phyloP scores from a whole-genome alignment of 2,113 vertebrate genomes.

The Siniperca chuatsi region DNA sequence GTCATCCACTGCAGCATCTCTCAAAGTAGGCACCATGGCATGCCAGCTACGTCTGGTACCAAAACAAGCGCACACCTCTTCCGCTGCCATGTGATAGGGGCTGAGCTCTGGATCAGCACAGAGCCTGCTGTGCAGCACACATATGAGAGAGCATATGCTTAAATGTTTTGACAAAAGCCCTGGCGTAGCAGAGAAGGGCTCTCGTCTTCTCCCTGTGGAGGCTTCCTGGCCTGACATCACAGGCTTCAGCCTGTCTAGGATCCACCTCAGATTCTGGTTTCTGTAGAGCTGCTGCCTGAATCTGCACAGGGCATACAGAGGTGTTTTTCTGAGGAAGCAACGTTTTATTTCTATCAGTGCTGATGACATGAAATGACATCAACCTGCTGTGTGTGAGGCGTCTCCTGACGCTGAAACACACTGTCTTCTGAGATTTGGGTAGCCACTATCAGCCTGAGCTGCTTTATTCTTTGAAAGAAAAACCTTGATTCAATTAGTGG shows the following conservation, averaged over 20 bases:
- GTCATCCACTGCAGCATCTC: slow-evolving; percentile 1
- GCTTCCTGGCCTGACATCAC: slow-evolving; percentile 13
- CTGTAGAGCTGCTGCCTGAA: slow-evolving; percentile 10
- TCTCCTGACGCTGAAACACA: background rate
- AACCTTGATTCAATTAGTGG: slow-evolving; percentile 29
- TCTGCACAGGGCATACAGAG: background rate
- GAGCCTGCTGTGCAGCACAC: slow-evolving; percentile 3
- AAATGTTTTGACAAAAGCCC: slow-evolving; percentile 34
- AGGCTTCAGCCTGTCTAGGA: background rate
- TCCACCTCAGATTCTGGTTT: background rate
- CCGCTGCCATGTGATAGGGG: background rate
- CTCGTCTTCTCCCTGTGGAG: slow-evolving; percentile 9
- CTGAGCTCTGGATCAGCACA: background rate
- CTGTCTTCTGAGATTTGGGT: slow-evolving; percentile 2
- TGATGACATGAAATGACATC: slow-evolving; percentile 13
- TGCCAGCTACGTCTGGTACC: background rate
- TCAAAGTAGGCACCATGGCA: background rate
- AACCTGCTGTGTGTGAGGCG: slow-evolving; percentile 5
- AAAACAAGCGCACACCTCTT: background rate
- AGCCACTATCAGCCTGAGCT: background rate
- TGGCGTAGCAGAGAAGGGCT: background rate
- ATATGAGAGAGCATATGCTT: slow-evolving; percentile 37
- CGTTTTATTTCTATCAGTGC: slow-evolving; percentile 1
- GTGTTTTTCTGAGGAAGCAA: background rate
- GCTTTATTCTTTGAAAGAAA: slow-evolving; percentile 1